Conservation (phyloP, 2,113 vertebrate species). For the Scomber scombrus region DNA sequence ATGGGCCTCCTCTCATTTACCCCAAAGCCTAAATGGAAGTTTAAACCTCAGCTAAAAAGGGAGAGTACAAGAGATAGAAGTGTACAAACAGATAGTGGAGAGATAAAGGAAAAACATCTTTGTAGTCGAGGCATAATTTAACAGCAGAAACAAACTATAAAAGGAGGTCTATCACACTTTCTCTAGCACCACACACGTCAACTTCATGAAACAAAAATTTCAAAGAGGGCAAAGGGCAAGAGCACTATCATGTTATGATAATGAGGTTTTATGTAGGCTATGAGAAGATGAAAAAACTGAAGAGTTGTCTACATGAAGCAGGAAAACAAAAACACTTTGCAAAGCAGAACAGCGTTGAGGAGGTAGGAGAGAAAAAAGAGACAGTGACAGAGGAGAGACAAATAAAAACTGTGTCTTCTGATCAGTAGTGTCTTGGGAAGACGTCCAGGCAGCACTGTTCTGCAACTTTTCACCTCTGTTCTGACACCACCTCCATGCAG, state of each 20-base stretch:
- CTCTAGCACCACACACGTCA: background rate
- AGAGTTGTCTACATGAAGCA: background rate
- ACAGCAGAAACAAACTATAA: background rate
- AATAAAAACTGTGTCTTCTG: conserved; percentile 5
- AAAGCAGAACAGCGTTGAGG: conserved; percentile 1
- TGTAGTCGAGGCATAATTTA: background rate
- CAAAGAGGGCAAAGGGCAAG: too few relatives aligned
- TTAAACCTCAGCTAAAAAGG: conserved; percentile 66
- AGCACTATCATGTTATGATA: background rate
- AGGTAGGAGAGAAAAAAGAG: conserved; percentile 10
- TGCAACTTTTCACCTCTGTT: conserved; percentile 50
- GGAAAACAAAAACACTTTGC: background rate
- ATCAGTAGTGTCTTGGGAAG: conserved; percentile 20
- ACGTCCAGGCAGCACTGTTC: conserved; percentile 24
- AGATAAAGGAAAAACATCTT: background rate
- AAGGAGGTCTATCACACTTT: background rate
- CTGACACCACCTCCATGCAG: conserved; percentile 18
- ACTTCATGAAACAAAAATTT: background rate
- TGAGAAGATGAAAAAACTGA: background rate
- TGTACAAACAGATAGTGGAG: conserved; percentile 7
- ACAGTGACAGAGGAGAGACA: conserved; percentile 21
- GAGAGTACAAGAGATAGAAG: conserved; percentile 53
- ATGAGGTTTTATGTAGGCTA: background rate
- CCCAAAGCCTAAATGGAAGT: conserved; percentile 69
- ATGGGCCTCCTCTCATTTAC: conserved; percentile 73